A percentile compares a stretch with the other conserved stretches of the same genome.
These are phyloP conservation scores for Sceloporus undulatus DNA, from an alignment of 2,113 vertebrate genomes.

Conservation along the genomic window DNA sequence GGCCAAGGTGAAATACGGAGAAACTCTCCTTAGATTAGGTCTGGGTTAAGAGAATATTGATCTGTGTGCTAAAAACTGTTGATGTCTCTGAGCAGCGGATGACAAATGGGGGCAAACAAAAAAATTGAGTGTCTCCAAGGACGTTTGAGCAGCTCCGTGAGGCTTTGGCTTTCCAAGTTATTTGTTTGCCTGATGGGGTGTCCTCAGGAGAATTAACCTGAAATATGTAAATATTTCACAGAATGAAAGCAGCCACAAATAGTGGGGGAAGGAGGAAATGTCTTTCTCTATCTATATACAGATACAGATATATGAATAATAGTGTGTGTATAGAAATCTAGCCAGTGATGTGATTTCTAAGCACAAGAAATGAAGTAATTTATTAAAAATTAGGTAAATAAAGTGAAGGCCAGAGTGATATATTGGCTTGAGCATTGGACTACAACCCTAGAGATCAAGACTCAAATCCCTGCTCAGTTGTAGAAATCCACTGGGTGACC, in stretches of 20 bases:
- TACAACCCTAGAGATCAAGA: too few relatives aligned
- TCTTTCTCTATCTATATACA: too few relatives aligned
- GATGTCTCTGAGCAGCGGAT: slow-evolving; percentile 95
- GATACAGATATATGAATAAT: slow-evolving; percentile 43
- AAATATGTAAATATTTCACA: slow-evolving; percentile 81
- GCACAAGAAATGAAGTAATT: slow-evolving; percentile 35
- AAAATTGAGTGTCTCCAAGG: slow-evolving; percentile 93
- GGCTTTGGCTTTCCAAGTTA: slow-evolving; percentile 31
- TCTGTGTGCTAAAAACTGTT: slow-evolving; percentile 97
- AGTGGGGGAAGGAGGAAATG: slow-evolving; percentile 53
- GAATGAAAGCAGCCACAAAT: slow-evolving; percentile 68
- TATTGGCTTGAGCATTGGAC: too few relatives aligned
- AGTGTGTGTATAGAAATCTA: slow-evolving; percentile 54
- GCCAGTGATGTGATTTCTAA: slow-evolving; percentile 36
- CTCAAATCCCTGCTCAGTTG: too few relatives aligned
- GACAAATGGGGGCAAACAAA: slow-evolving; percentile 97
- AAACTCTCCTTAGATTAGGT: slow-evolving; percentile 92
- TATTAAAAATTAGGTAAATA: too few relatives aligned
- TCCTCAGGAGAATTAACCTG: slow-evolving; percentile 76
- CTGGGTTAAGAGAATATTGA: slow-evolving; percentile 99
- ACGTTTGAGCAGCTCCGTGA: slow-evolving; percentile 74
- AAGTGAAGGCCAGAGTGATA: too few relatives aligned
- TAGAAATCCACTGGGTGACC: too few relatives aligned
- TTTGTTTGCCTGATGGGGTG: slow-evolving; percentile 81
- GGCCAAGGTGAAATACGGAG: slow-evolving; percentile 90